A percentile compares a stretch with the other conserved stretches of the same genome.
These are phyloP conservation scores for Falco berigora DNA, from an alignment of 2,797 vertebrate species.

Conservation along the genomic window DNA sequence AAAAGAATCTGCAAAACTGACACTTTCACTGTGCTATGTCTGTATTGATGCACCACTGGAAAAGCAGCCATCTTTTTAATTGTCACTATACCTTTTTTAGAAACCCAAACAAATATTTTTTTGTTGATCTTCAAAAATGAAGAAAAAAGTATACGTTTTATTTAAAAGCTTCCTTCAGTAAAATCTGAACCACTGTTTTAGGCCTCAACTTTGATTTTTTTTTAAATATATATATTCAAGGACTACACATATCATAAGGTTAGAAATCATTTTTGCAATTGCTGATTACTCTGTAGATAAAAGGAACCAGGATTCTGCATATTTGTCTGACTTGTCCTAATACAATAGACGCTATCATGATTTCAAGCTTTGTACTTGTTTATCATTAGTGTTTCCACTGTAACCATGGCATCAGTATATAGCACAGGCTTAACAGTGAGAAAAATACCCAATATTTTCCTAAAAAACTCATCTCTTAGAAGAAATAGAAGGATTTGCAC, in stretches of 20 bases:
- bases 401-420: slow-evolving; percentile 73
- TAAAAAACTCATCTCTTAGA: neutral
- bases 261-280: neutral
- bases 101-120: neutral
- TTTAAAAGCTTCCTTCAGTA: neutral
- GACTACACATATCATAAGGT: neutral
- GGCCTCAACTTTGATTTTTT: neutral
- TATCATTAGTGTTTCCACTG: slow-evolving; percentile 53
- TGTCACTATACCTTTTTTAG: neutral
- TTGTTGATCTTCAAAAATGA: neutral
- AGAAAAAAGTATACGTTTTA: neutral
- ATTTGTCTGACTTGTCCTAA: neutral
- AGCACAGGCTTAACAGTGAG: slow-evolving; percentile 50
- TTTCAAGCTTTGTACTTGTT: slow-evolving; percentile 50
- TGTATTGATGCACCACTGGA: neutral
- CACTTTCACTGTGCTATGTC: neutral
- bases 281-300: neutral
- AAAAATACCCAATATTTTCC: slow-evolving; percentile 34
- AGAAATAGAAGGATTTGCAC: neutral
- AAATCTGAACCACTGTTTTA: neutral
- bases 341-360: slow-evolving; percentile 3
- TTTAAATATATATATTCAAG: neutral
- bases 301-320: neutral
- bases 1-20: slow-evolving; percentile 13
- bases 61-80: slow-evolving; percentile 33